phyloP scores from a whole-genome alignment of 2,113 vertebrate species.

The Chaetorhynchus papuensis region DNA sequence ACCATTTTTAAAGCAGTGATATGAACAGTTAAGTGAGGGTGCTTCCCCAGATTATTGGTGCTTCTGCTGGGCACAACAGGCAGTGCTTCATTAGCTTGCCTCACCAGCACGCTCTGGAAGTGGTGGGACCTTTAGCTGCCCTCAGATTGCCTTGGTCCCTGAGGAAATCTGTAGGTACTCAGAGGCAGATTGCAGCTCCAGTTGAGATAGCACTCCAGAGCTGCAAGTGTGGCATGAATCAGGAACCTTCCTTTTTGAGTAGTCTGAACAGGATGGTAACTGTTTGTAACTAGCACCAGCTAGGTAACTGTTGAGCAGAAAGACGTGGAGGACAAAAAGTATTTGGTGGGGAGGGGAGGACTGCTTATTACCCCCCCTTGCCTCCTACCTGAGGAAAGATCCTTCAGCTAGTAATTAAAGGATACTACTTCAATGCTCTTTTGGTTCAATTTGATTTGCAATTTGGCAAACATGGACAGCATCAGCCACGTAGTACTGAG shows the following conservation, averaged over 20 bases:
- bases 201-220: background rate
- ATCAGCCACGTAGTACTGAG: background rate
- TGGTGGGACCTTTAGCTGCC: background rate
- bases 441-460: background rate
- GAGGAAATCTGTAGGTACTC: background rate
- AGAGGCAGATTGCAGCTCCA: background rate
- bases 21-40: background rate
- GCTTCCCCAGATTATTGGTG: background rate
- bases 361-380: fast-evolving
- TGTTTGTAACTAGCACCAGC: background rate
- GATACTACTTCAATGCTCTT: background rate
- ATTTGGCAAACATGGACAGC: background rate
- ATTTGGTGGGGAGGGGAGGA: background rate
- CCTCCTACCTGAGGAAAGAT: background rate
- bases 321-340: background rate
- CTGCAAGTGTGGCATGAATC: background rate
- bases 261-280: background rate
- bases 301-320: background rate
- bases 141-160: background rate
- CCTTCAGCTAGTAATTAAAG: background rate
- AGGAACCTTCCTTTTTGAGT: background rate
- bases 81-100: background rate
- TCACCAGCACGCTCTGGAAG: background rate
- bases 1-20: background rate
- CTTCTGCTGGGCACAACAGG: background rate